These are phyloP conservation scores for Ictidomys tridecemlineatus DNA, from an alignment of 2,113 vertebrate genomes.

Conservation along the genomic window DNA sequence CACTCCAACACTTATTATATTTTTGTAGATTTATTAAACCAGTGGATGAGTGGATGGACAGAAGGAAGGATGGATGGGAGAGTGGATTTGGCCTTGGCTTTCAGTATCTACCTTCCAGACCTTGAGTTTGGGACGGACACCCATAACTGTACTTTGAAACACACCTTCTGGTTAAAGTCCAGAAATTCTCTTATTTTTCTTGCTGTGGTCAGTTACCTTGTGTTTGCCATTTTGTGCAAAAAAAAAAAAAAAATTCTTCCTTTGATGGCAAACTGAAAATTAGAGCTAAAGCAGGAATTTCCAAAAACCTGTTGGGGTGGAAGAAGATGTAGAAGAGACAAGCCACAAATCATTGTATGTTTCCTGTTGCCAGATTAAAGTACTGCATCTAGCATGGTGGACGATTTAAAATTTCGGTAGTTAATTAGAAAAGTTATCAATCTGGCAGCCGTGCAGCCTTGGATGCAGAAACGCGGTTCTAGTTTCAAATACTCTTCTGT, in stretches of 20 bases:
- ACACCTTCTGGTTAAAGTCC: neutral
- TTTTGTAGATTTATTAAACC: neutral
- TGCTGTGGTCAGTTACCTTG: neutral
- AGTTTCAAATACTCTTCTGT: slow-evolving; percentile 53
- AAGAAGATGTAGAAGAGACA: neutral
- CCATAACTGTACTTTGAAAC: neutral
- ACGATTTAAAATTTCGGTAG: slow-evolving; percentile 16
- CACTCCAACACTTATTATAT: neutral
- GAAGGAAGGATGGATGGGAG: neutral
- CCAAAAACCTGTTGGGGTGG: slow-evolving; percentile 26
- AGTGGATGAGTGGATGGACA: neutral
- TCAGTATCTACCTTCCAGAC: neutral
- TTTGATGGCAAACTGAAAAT: neutral
- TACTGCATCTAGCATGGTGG: neutral
- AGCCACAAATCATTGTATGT: neutral
- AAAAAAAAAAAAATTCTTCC: neutral
- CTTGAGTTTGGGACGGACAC: neutral
- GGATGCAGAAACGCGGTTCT: neutral
- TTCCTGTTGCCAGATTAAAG: neutral
- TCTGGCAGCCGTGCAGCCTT: slow-evolving; percentile 15
- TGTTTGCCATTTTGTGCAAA: neutral
- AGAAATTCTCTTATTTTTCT: neutral
- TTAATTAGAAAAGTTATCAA: slow-evolving; percentile 58
- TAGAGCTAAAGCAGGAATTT: slow-evolving; percentile 12
- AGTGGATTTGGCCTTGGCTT: neutral